Conservation (phyloP, 2,113 vertebrate species). For the Thermophis baileyi region DNA sequence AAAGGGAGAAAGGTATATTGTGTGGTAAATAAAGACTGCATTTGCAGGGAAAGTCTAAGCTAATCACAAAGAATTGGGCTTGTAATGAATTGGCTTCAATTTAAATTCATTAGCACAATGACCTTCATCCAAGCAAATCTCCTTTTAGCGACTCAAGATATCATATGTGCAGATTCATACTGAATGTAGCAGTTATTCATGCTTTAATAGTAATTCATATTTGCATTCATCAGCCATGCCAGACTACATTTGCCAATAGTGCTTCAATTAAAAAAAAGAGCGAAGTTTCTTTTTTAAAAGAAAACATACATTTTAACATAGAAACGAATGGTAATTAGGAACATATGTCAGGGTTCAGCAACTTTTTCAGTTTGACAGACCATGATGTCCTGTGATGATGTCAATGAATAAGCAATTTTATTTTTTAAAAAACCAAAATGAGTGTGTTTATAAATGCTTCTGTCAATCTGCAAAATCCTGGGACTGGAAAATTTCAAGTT, state of each 20-base stretch:
- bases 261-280: constrained; percentile 20
- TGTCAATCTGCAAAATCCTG: neutral
- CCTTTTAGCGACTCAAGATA: constrained; percentile 33
- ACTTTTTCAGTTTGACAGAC: neutral
- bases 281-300: neutral
- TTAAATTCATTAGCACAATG: constrained; percentile 16
- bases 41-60: neutral
- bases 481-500: neutral
- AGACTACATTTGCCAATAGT: constrained; percentile 34
- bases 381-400: neutral
- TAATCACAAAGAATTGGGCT: neutral
- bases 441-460: neutral
- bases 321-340: neutral
- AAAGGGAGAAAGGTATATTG: neutral
- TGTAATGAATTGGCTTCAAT: constrained; percentile 33
- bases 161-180: constrained; percentile 26
- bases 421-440: too few species aligned
- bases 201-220: constrained; percentile 52
- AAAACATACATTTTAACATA: neutral
- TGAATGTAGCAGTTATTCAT: constrained; percentile 29
- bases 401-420: neutral
- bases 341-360: neutral
- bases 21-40: constrained; percentile 7
- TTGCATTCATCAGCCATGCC: constrained; percentile 18
- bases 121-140: constrained; percentile 35